Conservation (phyloP, 1,140 invertebrate genomes). For the Ladona fulva region DNA sequence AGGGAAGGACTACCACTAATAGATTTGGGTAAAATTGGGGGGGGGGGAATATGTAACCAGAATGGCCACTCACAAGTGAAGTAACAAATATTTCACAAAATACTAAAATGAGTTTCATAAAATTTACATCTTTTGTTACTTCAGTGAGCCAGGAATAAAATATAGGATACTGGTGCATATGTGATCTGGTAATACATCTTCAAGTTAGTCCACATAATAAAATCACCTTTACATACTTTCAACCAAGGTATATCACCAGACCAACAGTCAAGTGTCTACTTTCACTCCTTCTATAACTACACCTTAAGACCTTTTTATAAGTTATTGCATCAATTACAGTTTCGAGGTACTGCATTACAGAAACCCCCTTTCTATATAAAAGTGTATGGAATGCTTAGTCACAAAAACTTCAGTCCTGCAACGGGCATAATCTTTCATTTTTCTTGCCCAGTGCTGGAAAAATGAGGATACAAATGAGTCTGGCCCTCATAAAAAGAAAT, state of each 20-base stretch:
- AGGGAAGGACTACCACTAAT: conserved; percentile 23
- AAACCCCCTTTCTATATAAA: conserved; percentile 25
- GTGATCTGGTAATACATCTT: conserved; percentile 11
- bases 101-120: conserved; percentile 24
- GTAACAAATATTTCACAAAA: conserved; percentile 25
- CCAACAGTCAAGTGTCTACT: conserved; percentile 21
- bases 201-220: conserved; percentile 8
- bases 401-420: conserved; percentile 25
- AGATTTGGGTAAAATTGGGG: conserved; percentile 16
- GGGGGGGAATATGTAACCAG: conserved; percentile 23
- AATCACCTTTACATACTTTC: conserved; percentile 9
- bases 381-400: conserved; percentile 26
- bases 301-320: conserved; percentile 23
- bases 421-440: conserved; percentile 5
- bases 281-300: conserved; percentile 24
- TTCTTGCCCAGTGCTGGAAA: conserved; percentile 21
- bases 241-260: conserved; percentile 14
- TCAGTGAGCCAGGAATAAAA: conserved; percentile 25
- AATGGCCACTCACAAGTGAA: conserved; percentile 25
- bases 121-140: conserved; percentile 24
- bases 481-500: conserved; percentile 22
- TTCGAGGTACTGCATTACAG: conserved; percentile 24
- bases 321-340: conserved; percentile 26
- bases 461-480: conserved; percentile 23
- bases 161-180: conserved; percentile 23